phyloP scores from a whole-genome alignment of 2,797 vertebrate species.

The Sarcoramphus papa region DNA sequence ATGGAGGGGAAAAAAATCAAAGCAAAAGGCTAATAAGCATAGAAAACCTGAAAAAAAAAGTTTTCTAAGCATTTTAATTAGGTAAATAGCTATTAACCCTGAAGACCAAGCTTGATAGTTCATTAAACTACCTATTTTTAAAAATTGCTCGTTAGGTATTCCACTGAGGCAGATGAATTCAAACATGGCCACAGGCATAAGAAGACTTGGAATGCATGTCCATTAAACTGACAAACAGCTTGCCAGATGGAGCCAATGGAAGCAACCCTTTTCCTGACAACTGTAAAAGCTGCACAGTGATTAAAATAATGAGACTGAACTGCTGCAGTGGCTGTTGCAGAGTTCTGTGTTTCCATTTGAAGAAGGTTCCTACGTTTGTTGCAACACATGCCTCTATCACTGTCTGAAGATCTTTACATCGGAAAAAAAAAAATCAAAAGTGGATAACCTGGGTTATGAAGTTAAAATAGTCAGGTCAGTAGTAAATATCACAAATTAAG shows the following conservation, averaged over 20 bases:
- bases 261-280: conserved; percentile 12
- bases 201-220: background rate
- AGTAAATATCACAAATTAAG: background rate
- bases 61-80: background rate
- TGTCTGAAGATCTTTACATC: background rate
- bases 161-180: background rate
- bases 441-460: background rate
- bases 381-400: background rate
- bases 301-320: conserved; percentile 36
- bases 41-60: background rate
- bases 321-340: background rate
- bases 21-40: background rate
- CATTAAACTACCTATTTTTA: background rate
- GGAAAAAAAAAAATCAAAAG: background rate
- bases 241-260: conserved; percentile 27
- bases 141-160: background rate
- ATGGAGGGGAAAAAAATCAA: background rate
- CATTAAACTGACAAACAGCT: conserved; percentile 32
- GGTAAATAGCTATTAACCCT: background rate
- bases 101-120: background rate
- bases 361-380: background rate
- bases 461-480: background rate
- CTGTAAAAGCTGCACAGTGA: background rate
- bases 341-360: background rate
- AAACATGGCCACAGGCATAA: background rate